A percentile compares a stretch with the other conserved stretches of the same genome.
Conservation (phyloP, 1,140 invertebrate genomes). For the Tetramorium simillimum region DNA sequence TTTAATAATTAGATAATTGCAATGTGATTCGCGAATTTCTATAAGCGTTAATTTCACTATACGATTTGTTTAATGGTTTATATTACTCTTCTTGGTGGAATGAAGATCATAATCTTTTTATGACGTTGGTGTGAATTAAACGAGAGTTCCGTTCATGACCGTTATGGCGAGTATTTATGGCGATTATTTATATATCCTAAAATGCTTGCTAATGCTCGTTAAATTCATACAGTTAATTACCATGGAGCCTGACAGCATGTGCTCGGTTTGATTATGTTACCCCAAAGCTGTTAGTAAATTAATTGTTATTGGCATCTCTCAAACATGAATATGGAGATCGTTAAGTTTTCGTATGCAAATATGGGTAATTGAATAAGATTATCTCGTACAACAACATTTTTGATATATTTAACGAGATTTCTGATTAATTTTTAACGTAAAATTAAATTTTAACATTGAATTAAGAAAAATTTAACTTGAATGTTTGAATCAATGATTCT, state of each 20-base stretch:
- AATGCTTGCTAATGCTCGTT: constrained; percentile 47
- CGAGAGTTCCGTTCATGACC: not conserved
- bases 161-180: constrained; percentile 31
- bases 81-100: not conserved
- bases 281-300: constrained; percentile 28
- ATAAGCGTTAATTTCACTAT: not conserved
- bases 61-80: constrained; percentile 19
- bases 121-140: constrained; percentile 43
- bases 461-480: not conserved
- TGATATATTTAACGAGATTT: not conserved
- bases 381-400: not conserved
- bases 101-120: constrained; percentile 53
- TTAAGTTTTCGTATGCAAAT: constrained; percentile 12
- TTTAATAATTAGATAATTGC: not conserved
- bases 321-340: constrained; percentile 39
- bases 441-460: not conserved
- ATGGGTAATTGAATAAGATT: constrained; percentile 17
- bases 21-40: not conserved
- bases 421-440: not conserved
- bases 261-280: constrained; percentile 24
- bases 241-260: constrained; percentile 2
- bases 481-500: not conserved
- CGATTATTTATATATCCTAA: constrained; percentile 36
- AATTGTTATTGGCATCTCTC: constrained; percentile 30
- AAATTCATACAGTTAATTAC: constrained; percentile 51